Evolutionary conservation across 1,140 invertebrate species (phyloP).

Genomic region (Brachionus koreanus): DNA sequence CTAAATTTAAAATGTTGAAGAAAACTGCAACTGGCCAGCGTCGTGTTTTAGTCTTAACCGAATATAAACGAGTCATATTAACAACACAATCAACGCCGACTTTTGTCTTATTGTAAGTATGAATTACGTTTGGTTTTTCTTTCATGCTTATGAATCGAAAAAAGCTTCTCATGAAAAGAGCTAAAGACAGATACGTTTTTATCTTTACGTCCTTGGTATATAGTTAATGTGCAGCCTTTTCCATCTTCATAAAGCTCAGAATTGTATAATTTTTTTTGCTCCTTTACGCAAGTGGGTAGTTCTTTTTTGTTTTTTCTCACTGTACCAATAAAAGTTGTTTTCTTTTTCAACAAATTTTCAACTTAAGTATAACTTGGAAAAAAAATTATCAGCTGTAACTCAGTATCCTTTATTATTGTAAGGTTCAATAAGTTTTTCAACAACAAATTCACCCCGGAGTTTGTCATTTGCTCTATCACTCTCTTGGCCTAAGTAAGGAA

Average conservation of each 20-base stretch:
- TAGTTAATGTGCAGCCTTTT: too few relatives aligned
- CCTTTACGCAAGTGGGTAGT: too few relatives aligned
- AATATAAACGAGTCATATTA: not conserved
- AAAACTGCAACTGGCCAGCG: slow-evolving; percentile 7
- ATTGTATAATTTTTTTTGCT: too few relatives aligned
- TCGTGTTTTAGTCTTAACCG: not conserved
- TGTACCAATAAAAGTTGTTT: not conserved
- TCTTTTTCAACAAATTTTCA: not conserved
- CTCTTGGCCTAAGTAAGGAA: not conserved
- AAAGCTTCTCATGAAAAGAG: too few relatives aligned
- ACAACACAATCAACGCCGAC: not conserved
- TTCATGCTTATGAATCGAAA: too few relatives aligned
- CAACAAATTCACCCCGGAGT: not conserved
- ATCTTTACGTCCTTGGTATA: too few relatives aligned
- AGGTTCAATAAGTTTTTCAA: not conserved
- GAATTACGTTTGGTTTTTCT: too few relatives aligned
- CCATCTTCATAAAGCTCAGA: too few relatives aligned
- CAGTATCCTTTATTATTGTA: not conserved
- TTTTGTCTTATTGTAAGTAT: not conserved
- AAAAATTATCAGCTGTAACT: not conserved
- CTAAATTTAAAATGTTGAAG: not conserved
- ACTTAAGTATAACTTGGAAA: not conserved
- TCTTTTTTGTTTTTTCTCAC: too few relatives aligned
- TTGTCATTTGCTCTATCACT: not conserved
- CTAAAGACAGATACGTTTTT: too few relatives aligned